phyloP scores from a whole-genome alignment of 1,140 invertebrate genomes.

The Magallana ariakensis region DNA sequence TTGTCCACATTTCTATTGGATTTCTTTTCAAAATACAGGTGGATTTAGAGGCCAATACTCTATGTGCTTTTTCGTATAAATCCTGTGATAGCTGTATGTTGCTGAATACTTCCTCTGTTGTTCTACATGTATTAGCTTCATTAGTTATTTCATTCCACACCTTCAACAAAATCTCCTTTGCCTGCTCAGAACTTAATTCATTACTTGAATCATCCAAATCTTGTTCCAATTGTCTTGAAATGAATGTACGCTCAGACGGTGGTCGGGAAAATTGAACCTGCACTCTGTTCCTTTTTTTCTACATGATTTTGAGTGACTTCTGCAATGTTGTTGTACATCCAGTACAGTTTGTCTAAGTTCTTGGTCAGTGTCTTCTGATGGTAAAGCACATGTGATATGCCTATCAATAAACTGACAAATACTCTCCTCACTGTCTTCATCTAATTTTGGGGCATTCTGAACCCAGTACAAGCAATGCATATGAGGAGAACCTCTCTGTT shows the following conservation, averaged over 20 bases:
- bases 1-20: constrained; percentile 31
- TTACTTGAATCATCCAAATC: background rate
- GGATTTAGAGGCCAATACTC: background rate
- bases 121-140: background rate
- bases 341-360: constrained; percentile 34
- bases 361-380: background rate
- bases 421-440: background rate
- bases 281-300: constrained; percentile 9
- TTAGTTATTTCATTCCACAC: constrained; percentile 41
- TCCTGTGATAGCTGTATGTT: background rate
- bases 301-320: constrained; percentile 37
- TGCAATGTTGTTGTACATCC: constrained; percentile 36
- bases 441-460: constrained; percentile 68
- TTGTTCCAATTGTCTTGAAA: background rate
- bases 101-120: background rate
- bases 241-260: constrained; percentile 41
- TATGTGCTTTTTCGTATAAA: constrained; percentile 21
- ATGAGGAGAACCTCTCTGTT: too few species aligned
- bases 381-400: constrained; percentile 43
- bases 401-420: constrained; percentile 50
- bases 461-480: constrained; percentile 62
- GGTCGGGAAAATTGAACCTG: constrained; percentile 40
- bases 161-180: constrained; percentile 11
- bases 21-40: background rate
- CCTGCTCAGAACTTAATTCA: background rate